Evolutionary conservation across 2,797 vertebrate species (phyloP).

Genomic region (Knipowitschia caucasica): DNA sequence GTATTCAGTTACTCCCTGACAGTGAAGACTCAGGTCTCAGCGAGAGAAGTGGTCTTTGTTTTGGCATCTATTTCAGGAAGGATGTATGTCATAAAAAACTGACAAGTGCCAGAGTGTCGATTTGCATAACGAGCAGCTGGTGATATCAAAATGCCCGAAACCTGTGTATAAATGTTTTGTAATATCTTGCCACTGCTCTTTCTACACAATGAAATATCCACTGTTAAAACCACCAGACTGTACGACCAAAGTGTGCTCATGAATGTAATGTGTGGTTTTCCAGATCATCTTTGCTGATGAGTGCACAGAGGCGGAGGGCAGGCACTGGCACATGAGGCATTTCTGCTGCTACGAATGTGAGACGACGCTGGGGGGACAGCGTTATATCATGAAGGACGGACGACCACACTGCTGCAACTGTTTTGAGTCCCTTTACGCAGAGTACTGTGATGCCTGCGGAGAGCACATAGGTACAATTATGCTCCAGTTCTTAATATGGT

Average conservation of each 20-base stretch:
- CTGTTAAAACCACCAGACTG: not conserved
- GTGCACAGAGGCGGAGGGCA: slow-evolving; percentile 94
- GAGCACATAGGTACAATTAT: slow-evolving; percentile 89
- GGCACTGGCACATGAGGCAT: slow-evolving; percentile 98
- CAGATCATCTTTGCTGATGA: slow-evolving; percentile 98
- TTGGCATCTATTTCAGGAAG: no score
- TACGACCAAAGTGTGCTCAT: slow-evolving; percentile 20
- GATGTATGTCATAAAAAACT: no score
- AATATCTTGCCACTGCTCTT: not conserved
- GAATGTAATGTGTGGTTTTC: slow-evolving; percentile 27
- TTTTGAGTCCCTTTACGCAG: slow-evolving; percentile 94
- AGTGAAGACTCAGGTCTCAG: no score
- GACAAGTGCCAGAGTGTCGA: not conserved
- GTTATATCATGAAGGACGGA: slow-evolving; percentile 99
- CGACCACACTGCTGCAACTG: slow-evolving; percentile 97
- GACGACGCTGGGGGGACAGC: slow-evolving; percentile 91
- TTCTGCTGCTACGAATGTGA: slow-evolving; percentile 98
- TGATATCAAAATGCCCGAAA: not conserved
- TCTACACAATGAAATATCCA: not conserved
- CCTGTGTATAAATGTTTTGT: not conserved
- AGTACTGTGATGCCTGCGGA: slow-evolving; percentile 96
- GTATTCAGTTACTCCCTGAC: no score
- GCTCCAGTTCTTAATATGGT: slow-evolving; percentile 16
- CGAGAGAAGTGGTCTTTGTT: no score
- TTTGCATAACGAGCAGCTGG: not conserved